Conservation (phyloP, 2,888 invertebrate species). For the Tigriopus californicus region DNA sequence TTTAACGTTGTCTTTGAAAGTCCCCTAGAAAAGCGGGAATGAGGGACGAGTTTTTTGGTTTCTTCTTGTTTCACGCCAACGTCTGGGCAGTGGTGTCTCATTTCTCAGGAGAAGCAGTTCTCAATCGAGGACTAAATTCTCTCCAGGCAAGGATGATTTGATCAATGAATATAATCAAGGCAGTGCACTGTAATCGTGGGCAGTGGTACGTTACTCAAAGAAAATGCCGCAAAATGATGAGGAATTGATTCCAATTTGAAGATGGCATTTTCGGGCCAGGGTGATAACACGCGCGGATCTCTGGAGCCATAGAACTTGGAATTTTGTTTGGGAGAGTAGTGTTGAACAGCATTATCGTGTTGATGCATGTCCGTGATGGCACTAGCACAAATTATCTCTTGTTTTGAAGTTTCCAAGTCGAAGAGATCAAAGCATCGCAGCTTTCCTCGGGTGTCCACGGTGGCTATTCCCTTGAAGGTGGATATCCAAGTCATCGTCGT, state of each 20-base stretch:
- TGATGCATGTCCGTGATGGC: not conserved
- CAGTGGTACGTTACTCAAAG: not conserved
- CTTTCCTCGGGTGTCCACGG: slow-evolving; percentile 1
- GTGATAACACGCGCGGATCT: not conserved
- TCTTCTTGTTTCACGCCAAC: too few species aligned
- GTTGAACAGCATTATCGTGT: not conserved
- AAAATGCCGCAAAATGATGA: slow-evolving; percentile 12
- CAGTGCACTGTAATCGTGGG: slow-evolving; percentile 12
- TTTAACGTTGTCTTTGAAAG: too few species aligned
- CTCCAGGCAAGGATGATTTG: not conserved
- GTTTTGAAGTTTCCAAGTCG: not conserved
- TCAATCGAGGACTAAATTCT: too few species aligned
- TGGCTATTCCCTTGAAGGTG: slow-evolving; percentile 7
- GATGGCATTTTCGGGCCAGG: slow-evolving; percentile 5
- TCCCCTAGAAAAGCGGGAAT: too few species aligned
- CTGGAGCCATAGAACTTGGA: slow-evolving; percentile 8
- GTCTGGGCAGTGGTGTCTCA: too few species aligned
- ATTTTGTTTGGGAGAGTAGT: slow-evolving; percentile 6
- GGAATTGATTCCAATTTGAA: slow-evolving; percentile 12
- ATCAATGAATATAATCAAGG: slow-evolving; percentile 11
- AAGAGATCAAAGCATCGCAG: slow-evolving; percentile 5
- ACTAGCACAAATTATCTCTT: not conserved
- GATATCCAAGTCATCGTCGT: slow-evolving; percentile 14
- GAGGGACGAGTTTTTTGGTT: too few species aligned
- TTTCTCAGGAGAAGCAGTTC: too few species aligned